Evolutionary conservation across 2,797 vertebrate species (phyloP), one percentile per base, ranked within the genome.

Genomic region (Phyllotis vaccarum): DNA sequence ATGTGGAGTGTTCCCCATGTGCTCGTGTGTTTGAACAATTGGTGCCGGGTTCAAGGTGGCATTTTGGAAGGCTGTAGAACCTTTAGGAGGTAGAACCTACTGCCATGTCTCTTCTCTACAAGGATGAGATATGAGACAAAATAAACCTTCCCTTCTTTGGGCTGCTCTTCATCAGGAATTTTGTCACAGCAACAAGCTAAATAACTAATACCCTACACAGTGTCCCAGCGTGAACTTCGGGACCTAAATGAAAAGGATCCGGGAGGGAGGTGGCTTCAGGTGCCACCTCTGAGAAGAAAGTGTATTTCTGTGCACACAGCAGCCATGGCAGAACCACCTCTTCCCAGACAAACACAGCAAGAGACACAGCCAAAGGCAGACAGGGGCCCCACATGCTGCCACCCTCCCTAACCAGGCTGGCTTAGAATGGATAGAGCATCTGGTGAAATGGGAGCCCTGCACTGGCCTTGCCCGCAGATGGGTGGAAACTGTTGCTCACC

Each of bases 401-500:
- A 24, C 52, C 0, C 13, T 49, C 54, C 6, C 5, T 0, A 0
- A 3, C 21, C 5, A 7, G 31, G 27, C 27, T 2, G 10, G 66
- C 27, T 1, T 10, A 11, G 29, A 74, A 2, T 0, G 0, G 11
- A 0, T 0, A 1, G 2, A 6, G 21, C 0, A 1, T 0, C 19
- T n/a, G 22, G 29, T 49, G 2, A 1, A 1, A n/a, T 2, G 29
- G 76, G 43, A 60, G 7, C 17, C 0, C 85, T 6, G 49, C 24
- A 6, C 8, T 4, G 24, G n/a, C 66, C 85, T 72, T 43, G 14
- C 60, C 43, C 85, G 70, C 49, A 34, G 68, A 9, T 1, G 0
- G 86, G 11, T 5, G 37, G 13, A 6, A 21, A 19, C 31, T 46
- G 1, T 34, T 4, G 34, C 76, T 98, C 99, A 99, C 99, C 99